Evolutionary conservation across 2,113 vertebrate species (phyloP), one percentile per base, ranked within the genome.

Genomic region (Thamnaconus septentrionalis): DNA sequence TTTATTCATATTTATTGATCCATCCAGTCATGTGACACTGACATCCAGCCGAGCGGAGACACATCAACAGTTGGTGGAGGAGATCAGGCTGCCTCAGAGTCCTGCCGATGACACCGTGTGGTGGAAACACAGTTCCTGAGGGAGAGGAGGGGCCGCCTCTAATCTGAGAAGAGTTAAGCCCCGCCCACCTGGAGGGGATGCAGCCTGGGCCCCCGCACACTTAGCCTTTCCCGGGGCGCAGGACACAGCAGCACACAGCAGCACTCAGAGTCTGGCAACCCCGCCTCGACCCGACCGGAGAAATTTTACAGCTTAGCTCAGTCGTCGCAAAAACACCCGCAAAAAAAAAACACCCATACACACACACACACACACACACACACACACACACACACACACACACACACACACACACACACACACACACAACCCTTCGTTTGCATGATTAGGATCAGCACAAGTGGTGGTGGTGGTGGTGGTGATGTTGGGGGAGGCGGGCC

Each of bases 81-180:
- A 71, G 72, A 85, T 73, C 83, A 83, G 62, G 56, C 49, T 7
- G 56, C 79, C 80, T 78, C 79, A 83, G 87, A 62, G 60, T 76
- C 64, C 82, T 11, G 56, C 81, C 80, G 78, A 85, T 85, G 73
- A 85, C 78, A 76, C 80, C 69, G 63, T 76, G 86, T 76, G 69
- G 73, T 72, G 54, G 71, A 59, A 54, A 75, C 81, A 83, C 75
- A 83, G 80, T 73, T 72, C 53, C 48, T 0, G 76, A 82, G 84
- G 79, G 83, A 85, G 7, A 74, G 72, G 78, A 83, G 71, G 52
- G 71, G 70, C 70, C 63, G 67, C 67, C 79, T 84, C 79, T 87
- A 86, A 87, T 84, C 85, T 82, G 73, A 44, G 42, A 73, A 60
- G 77, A 86, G 85, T 85, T 85, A 83, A 83, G 18, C 18, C 18